Base-by-base conservation (phyloP, 2,797 vertebrate genomes). In the Melanotaenia boesemani region DNA sequence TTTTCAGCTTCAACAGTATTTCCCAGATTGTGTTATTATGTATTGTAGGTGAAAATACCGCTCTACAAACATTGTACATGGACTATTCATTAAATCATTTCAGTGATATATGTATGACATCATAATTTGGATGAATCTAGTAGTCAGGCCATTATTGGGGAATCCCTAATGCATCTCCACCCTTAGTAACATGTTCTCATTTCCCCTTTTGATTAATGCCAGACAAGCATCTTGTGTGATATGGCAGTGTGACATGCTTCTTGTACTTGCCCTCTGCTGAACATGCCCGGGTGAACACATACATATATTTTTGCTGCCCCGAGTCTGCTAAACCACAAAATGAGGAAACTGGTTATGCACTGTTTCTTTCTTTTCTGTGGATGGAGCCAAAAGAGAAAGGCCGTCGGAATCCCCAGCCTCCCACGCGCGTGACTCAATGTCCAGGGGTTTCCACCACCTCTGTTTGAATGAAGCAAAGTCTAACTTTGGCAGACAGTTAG, bases 381-480 rank as follows among this genome's bases (percentile, higher is more conserved):
- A 60, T 70, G 0, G n/a, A 88, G 71, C 67, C 68, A 85, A 84
- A 90, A 88, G 77, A 77, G 85, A 92, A 89, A 90, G 81, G 86
- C 89, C 54, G 76, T 76, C 60, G 94, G 95, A 96, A 95, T 95
- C 94, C 95, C 95, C 95, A 65, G 28, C 81, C 86, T 71, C 93
- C 93, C 80, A 93, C 93, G 71, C 89, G 71, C 63, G 75, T 94
- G 94, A 95, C 87, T 93, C 93, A 93, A 60, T 91, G 88, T 92
- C 89, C 91, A 95, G 95, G 95, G 93, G 74, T 94, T 95, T 95
- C 93, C 95, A 92, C 79, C 77, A 48, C 6, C 41, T 39, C 62
- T 28, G 88, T 91, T 93, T 93, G 81, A 92, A 89, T 93, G 70
- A 63, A 39, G 67, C 50, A 70, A 52, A 79, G 63, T 85, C 28